These are phyloP conservation scores for Magallana ariakensis DNA, from an alignment of 1,140 invertebrate genomes.

Conservation along the genomic window DNA sequence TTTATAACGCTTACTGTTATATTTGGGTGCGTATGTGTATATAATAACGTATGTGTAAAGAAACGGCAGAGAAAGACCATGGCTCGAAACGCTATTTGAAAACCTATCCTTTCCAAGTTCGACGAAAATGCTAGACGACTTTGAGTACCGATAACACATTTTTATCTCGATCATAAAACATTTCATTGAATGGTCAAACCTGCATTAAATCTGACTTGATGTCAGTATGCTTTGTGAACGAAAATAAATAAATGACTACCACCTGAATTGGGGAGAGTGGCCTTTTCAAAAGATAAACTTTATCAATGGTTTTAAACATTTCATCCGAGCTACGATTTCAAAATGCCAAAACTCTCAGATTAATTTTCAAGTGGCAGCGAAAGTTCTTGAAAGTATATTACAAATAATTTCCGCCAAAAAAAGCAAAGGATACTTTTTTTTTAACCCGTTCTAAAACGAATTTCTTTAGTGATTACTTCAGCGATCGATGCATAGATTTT, in stretches of 20 bases:
- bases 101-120: neutral
- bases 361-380: constrained; percentile 35
- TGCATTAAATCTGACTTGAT: constrained; percentile 33
- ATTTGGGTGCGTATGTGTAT: neutral
- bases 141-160: constrained; percentile 9
- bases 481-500: constrained; percentile 1
- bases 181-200: constrained; percentile 36
- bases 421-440: neutral
- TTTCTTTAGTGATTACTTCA: neutral
- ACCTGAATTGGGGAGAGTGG: constrained; percentile 34
- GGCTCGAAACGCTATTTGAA: neutral
- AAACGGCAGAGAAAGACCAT: constrained; percentile 6
- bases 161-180: constrained; percentile 34
- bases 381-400: constrained; percentile 12
- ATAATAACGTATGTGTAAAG: neutral
- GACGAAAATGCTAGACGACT: constrained; percentile 35
- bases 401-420: neutral
- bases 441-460: neutral
- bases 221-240: constrained; percentile 25
- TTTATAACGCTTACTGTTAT: constrained; percentile 32
- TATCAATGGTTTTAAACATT: constrained; percentile 33
- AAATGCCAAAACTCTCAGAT: constrained; percentile 34
- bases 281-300: constrained; percentile 34
- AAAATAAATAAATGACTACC: constrained; percentile 37
- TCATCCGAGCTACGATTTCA: constrained; percentile 26